Conservation (phyloP, 2,113 vertebrate species). For the Amphiprion percula region DNA sequence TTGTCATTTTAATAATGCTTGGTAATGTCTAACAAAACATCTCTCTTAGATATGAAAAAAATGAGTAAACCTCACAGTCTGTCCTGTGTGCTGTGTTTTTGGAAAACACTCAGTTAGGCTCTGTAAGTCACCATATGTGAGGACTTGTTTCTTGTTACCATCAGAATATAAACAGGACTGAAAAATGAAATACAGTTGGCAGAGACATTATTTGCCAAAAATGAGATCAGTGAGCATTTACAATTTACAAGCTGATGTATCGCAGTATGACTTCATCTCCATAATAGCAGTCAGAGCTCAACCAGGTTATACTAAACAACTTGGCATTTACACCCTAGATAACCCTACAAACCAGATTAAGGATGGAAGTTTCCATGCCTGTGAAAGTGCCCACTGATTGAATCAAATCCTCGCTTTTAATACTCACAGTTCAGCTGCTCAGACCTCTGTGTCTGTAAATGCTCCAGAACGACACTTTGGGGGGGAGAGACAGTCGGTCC, state of each 20-base stretch:
- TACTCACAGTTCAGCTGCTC: constrained; percentile 16
- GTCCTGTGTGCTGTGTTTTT: too few species aligned
- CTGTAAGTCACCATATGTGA: too few species aligned
- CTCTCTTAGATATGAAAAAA: neutral
- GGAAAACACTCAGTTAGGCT: too few species aligned
- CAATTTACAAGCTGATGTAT: neutral
- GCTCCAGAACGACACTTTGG: constrained; percentile 40
- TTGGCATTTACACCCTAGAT: constrained; percentile 47
- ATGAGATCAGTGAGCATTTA: too few species aligned
- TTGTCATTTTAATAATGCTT: neutral
- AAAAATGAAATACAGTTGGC: neutral
- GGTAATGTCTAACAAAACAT: too few species aligned
- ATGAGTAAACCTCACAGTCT: too few species aligned
- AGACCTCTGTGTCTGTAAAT: constrained; percentile 19
- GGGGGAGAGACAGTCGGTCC: constrained; percentile 15
- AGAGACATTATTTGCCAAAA: too few species aligned
- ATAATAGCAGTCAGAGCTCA: constrained; percentile 1
- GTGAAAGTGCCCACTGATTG: constrained; percentile 30
- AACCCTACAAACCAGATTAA: constrained; percentile 33
- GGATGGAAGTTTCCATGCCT: constrained; percentile 15
- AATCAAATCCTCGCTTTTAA: constrained; percentile 40
- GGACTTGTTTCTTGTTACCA: neutral
- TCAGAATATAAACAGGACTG: neutral
- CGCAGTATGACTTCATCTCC: constrained; percentile 26
- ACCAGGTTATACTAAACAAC: constrained; percentile 29